Conservation (phyloP, 2,797 vertebrate genomes). For the Notolepis coatsorum region DNA sequence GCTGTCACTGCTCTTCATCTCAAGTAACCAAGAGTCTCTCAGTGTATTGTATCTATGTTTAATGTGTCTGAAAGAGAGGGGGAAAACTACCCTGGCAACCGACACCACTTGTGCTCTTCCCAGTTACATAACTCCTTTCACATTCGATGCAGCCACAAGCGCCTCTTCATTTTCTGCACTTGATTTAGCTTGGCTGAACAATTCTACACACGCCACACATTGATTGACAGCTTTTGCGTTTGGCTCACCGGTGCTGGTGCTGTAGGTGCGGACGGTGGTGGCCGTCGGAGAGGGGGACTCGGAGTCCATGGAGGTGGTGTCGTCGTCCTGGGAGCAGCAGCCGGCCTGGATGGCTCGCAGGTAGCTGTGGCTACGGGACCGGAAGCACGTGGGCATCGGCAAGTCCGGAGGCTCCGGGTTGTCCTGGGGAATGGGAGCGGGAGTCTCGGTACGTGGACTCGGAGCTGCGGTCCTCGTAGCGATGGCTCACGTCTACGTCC, state of each 20-base stretch:
- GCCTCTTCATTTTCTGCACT: too few species aligned
- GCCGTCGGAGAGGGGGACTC: constrained; percentile 91
- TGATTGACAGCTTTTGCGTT: too few species aligned
- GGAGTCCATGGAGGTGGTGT: constrained; percentile 92
- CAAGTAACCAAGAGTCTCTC: too few species aligned
- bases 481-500: constrained; percentile 90
- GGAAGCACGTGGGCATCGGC: constrained; percentile 95
- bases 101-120: too few species aligned
- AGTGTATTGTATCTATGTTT: too few species aligned
- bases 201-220: too few species aligned
- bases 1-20: too few species aligned
- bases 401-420: constrained; percentile 89
- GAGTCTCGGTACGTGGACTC: constrained; percentile 91
- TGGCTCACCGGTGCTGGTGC: constrained; percentile 92
- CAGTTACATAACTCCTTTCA: background rate
- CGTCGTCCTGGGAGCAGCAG: constrained; percentile 98
- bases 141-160: too few species aligned
- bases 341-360: constrained; percentile 98
- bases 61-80: too few species aligned
- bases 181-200: background rate
- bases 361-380: constrained; percentile 99
- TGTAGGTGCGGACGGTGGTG: constrained; percentile 92
- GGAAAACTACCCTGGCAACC: too few species aligned
- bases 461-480: constrained; percentile 89
- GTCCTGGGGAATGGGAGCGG: constrained; percentile 83